These are phyloP conservation scores for Magallana gigas DNA, from an alignment of 1,140 invertebrate genomes.

Conservation along the genomic window DNA sequence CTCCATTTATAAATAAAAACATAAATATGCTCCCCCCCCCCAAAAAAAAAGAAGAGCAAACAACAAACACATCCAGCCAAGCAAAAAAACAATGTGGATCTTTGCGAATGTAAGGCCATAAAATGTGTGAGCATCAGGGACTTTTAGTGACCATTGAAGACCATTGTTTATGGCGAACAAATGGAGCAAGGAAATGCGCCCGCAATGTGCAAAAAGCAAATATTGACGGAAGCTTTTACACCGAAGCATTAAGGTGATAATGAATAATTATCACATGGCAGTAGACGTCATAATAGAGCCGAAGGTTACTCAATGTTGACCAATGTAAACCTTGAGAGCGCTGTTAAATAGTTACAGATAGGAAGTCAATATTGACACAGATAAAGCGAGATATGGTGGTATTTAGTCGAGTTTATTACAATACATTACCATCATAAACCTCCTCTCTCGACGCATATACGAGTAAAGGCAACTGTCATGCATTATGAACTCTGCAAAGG, in stretches of 20 bases:
- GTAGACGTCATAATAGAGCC: slow-evolving; percentile 10
- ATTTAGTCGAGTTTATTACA: slow-evolving; percentile 27
- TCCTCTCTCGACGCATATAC: neutral
- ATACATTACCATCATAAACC: slow-evolving; percentile 15
- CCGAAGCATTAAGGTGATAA: slow-evolving; percentile 5
- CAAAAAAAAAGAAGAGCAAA: too few relatives aligned
- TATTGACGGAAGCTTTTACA: slow-evolving; percentile 13
- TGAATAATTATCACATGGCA: slow-evolving; percentile 8
- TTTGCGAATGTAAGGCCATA: too few relatives aligned
- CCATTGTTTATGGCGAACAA: neutral
- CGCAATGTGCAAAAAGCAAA: neutral
- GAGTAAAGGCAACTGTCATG: neutral
- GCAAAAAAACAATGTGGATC: too few relatives aligned
- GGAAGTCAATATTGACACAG: slow-evolving; percentile 16
- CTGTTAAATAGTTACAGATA: neutral
- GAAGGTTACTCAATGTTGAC: neutral
- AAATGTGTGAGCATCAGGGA: too few relatives aligned
- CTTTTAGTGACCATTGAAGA: too few relatives aligned
- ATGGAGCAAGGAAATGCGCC: neutral
- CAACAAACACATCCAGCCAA: too few relatives aligned
- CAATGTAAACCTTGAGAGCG: neutral
- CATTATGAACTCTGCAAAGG: neutral
- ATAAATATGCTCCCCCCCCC: too few relatives aligned
- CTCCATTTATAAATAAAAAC: too few relatives aligned
- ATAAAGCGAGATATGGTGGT: slow-evolving; percentile 9